A percentile compares a stretch with the other conserved stretches of the same genome.
phyloP scores from a whole-genome alignment of 2,888 invertebrate genomes.

The Pyrochroa serraticornis region DNA sequence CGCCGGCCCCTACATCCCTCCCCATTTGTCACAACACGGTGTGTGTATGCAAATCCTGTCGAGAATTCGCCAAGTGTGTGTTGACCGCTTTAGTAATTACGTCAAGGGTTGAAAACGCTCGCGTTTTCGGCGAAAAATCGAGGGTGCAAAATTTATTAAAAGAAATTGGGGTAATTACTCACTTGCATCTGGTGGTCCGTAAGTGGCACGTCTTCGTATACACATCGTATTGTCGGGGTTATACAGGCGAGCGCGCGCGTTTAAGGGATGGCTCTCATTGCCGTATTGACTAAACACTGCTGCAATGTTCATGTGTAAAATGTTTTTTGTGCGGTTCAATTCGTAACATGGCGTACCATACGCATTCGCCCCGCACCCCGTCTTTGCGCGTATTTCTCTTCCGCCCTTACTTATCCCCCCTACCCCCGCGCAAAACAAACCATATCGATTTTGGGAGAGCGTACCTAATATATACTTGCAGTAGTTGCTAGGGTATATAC shows the following conservation, averaged over 20 bases:
- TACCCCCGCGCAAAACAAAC: constrained; percentile 56
- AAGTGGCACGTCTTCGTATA: constrained; percentile 13
- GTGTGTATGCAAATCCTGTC: constrained; percentile 41
- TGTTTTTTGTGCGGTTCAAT: constrained; percentile 53
- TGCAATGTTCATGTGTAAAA: constrained; percentile 54
- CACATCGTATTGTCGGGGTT: constrained; percentile 13
- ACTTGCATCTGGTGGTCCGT: background rate
- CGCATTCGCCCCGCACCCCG: constrained; percentile 49
- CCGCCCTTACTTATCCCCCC: constrained; percentile 37
- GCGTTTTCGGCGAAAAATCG: background rate
- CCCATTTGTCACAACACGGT: constrained; percentile 39
- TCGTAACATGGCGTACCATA: constrained; percentile 58
- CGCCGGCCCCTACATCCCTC: constrained; percentile 30
- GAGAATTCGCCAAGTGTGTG: constrained; percentile 42
- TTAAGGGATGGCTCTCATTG: constrained; percentile 21
- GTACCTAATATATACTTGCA: constrained; percentile 56
- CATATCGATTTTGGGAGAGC: constrained; percentile 60
- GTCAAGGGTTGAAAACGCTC: constrained; percentile 37
- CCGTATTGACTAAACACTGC: constrained; percentile 53
- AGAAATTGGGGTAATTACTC: constrained; percentile 4
- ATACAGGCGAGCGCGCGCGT: background rate
- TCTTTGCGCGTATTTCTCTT: constrained; percentile 41
- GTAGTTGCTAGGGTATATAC: constrained; percentile 53
- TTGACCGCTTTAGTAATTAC: constrained; percentile 31
- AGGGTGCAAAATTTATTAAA: constrained; percentile 1